Evolutionary conservation across 2,888 invertebrate genomes (phyloP), one percentile per base, ranked within the genome.

Genomic region (Tetropium fuscum): DNA sequence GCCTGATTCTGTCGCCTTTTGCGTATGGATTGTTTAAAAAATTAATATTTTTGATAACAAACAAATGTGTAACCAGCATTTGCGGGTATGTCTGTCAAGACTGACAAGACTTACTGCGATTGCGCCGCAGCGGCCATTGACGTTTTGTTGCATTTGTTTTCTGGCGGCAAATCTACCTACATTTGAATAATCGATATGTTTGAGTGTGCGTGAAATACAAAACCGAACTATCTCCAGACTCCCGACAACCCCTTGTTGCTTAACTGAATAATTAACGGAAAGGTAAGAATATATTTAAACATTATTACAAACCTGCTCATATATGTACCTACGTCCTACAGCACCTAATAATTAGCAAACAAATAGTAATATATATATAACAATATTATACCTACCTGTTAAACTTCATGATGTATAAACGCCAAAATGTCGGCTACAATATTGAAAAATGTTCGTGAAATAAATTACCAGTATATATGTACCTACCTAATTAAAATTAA

Each of bases 131-230:
- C 25, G 60, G 65, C 60, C 60, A 63, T 60, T 58, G 53, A 43
- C 61, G 51, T 56, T 60, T 66, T 57, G 60, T 63, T 63, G 61
- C 60, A 66, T 69, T 71, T 69, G 69, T 72, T 74, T 74, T 73
- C 60, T 75, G 76, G 77, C 78, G 78, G 75, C 74, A 76, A 76
- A 74, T 67, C 61, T 58, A 58, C 57, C 27, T 59, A 54, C 43
- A 67, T 73, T 73, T 59, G 56, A 72, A 73, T 68, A 71, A 74
- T 79, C 79, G 74, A 78, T 79, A 78, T 57, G 48, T 54, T 57
- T 19, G 74, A 67, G 70, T 66, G 51, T 77, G 78, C 77, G 76
- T 60, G 43, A 53, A 45, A 44, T 38, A 16, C 36, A 36, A n/a
- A 15, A 6, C 36, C 36, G 18, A 36, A 36, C n/a, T 36, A 36